phyloP scores from a whole-genome alignment of 2,888 invertebrate genomes.

The Volucella inanis region DNA sequence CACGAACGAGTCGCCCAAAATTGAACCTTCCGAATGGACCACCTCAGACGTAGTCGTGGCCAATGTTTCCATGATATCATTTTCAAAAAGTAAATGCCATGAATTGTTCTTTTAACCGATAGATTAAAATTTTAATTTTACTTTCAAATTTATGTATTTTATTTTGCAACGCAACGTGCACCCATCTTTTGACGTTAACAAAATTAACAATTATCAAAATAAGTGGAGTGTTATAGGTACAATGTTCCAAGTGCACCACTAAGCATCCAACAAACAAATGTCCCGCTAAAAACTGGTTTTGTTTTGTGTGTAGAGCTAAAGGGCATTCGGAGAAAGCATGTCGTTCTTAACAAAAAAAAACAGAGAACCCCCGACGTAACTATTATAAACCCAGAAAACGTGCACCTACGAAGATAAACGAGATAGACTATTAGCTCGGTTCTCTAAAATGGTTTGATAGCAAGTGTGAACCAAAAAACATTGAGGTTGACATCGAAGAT shows the following conservation, averaged over 20 bases:
- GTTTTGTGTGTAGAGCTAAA: slow-evolving; percentile 2
- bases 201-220: not conserved
- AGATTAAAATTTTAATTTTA: too few species aligned
- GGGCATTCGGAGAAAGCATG: slow-evolving; percentile 23
- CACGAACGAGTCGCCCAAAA: too few species aligned
- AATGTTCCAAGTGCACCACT: slow-evolving; percentile 26
- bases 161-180: slow-evolving; percentile 23
- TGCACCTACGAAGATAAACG: not conserved
- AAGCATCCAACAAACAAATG: slow-evolving; percentile 7
- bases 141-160: too few species aligned
- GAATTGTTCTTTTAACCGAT: too few species aligned
- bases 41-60: too few species aligned
- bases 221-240: not conserved
- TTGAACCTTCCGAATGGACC: too few species aligned
- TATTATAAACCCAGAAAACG: too few species aligned
- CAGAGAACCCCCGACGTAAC: not conserved
- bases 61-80: too few species aligned
- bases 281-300: slow-evolving; percentile 13
- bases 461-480: not conserved
- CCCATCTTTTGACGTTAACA: not conserved
- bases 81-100: too few species aligned
- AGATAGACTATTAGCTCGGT: not conserved
- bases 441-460: slow-evolving; percentile 4
- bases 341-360: not conserved
- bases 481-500: not conserved